These are phyloP conservation scores for Meles meles DNA, from an alignment of 2,113 vertebrate genomes.

Conservation along the genomic window DNA sequence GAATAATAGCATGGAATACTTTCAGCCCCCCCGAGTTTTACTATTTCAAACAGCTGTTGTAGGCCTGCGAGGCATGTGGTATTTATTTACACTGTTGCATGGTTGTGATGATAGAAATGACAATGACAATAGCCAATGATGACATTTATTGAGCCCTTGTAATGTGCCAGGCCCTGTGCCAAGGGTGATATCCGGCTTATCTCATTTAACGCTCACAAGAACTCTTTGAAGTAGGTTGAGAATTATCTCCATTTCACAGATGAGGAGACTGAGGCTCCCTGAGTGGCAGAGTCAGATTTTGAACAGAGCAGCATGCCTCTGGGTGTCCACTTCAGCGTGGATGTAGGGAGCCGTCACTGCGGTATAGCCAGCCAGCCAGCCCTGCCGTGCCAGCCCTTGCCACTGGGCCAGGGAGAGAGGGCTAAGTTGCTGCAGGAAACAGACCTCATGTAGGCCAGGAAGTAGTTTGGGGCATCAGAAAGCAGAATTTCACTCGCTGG, in stretches of 20 bases:
- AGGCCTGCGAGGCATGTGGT: neutral
- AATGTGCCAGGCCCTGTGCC: neutral
- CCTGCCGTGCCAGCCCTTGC: neutral
- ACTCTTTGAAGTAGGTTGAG: neutral
- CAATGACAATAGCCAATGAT: neutral
- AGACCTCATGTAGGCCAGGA: slow-evolving; percentile 15
- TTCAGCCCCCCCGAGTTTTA: slow-evolving; percentile 38
- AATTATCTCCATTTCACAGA: neutral
- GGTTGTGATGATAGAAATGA: neutral
- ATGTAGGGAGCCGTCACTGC: neutral
- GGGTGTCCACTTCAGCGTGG: neutral
- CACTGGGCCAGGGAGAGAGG: neutral
- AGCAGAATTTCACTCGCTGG: slow-evolving; percentile 13
- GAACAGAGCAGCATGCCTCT: neutral
- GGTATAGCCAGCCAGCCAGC: neutral
- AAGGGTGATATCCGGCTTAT: neutral
- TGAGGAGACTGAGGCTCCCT: neutral
- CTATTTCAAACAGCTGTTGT: slow-evolving; percentile 31
- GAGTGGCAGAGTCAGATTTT: neutral
- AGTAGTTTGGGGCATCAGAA: neutral
- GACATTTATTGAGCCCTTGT: neutral
- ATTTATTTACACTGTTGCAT: neutral
- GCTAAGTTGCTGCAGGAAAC: neutral
- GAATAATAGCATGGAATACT: slow-evolving; percentile 33
- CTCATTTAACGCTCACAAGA: neutral